Conservation (phyloP, 2,888 invertebrate genomes). For the Thereva nobilitata region DNA sequence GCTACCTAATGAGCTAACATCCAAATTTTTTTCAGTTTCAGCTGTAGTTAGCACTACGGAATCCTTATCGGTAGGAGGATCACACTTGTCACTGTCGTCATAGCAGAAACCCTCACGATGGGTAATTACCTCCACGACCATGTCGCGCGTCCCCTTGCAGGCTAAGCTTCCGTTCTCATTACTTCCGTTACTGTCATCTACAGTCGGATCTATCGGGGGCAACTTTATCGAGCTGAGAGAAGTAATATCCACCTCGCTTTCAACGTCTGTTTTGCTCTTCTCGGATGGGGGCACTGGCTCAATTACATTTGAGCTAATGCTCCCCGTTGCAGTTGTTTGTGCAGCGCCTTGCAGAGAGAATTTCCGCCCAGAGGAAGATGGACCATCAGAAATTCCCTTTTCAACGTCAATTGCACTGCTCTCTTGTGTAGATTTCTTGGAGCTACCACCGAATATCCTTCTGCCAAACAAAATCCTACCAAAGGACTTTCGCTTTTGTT, state of each 20-base stretch:
- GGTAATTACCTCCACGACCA: constrained; percentile 55
- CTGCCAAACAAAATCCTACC: constrained; percentile 54
- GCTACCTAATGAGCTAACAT: constrained; percentile 30
- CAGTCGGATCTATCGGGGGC: constrained; percentile 7
- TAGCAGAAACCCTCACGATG: constrained; percentile 45
- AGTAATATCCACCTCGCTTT: constrained; percentile 31
- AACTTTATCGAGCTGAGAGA: constrained; percentile 24
- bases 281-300: background rate
- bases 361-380: background rate
- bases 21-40: constrained; percentile 36
- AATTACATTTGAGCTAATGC: constrained; percentile 5
- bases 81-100: constrained; percentile 42
- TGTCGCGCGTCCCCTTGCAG: constrained; percentile 45
- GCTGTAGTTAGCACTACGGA: background rate
- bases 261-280: constrained; percentile 21
- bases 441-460: constrained; percentile 48
- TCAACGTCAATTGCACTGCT: constrained; percentile 37
- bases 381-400: constrained; percentile 7
- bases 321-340: constrained; percentile 24
- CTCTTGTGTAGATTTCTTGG: constrained; percentile 36
- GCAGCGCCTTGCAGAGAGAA: background rate
- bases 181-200: constrained; percentile 54
- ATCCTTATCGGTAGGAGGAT: constrained; percentile 33
- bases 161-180: constrained; percentile 46
- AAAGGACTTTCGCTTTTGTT: constrained; percentile 54